Conservation (phyloP, 2,113 vertebrate genomes). For the Cochlearius cochlearius region DNA sequence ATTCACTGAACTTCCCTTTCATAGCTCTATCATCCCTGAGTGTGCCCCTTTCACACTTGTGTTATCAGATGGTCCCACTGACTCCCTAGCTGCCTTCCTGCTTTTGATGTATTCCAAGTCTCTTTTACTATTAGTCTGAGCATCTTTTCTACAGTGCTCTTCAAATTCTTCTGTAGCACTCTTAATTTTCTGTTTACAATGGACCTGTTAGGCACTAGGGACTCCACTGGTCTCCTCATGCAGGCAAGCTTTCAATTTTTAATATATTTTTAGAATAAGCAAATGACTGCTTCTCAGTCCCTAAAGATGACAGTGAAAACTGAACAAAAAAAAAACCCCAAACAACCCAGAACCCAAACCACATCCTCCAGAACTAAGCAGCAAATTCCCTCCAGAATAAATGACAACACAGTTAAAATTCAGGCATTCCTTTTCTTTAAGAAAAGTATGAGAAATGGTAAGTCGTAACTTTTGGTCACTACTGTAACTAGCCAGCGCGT, state of each 20-base stretch:
- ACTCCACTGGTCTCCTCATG: background rate
- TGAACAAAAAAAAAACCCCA: background rate
- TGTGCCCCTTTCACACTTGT: background rate
- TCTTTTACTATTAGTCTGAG: background rate
- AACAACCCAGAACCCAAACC: background rate
- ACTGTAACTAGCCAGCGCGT: background rate
- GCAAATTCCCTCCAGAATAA: background rate
- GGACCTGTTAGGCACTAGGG: background rate
- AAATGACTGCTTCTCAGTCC: background rate
- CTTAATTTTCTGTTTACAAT: background rate
- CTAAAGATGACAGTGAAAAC: background rate
- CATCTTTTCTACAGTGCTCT: background rate
- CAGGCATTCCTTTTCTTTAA: background rate
- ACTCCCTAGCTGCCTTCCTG: background rate
- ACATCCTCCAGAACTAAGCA: background rate
- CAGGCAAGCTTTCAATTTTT: background rate
- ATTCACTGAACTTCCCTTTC: background rate
- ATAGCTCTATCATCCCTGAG: rapidly evolving
- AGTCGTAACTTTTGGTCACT: background rate
- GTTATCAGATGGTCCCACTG: background rate
- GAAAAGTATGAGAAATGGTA: background rate
- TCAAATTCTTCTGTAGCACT: background rate
- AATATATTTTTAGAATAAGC: background rate
- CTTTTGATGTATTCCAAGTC: background rate
- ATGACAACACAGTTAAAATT: background rate